Conservation (phyloP, 2,888 invertebrate species). For the Clepsis dumicolana region DNA sequence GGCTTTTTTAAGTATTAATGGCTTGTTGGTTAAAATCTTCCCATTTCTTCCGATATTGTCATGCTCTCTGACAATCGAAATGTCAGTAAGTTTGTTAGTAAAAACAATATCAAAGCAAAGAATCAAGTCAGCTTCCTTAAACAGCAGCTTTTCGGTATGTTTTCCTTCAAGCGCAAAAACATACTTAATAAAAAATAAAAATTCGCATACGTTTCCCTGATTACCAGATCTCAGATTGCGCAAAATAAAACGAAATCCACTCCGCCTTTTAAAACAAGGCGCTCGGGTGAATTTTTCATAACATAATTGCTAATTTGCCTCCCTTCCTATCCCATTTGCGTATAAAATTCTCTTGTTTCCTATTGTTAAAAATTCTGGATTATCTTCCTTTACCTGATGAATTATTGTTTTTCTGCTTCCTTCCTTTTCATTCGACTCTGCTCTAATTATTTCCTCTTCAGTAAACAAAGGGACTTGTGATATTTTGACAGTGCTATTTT, state of each 20-base stretch:
- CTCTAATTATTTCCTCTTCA: slow-evolving; percentile 81
- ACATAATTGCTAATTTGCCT: slow-evolving; percentile 82
- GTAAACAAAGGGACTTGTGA: slow-evolving; percentile 71
- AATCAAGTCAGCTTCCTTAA: no score
- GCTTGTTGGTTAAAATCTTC: no score
- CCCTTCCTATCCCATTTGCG: slow-evolving; percentile 58
- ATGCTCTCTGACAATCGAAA: no score
- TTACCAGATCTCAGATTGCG: slow-evolving; percentile 55
- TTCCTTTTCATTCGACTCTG: slow-evolving; percentile 67
- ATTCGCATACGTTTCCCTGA: slow-evolving; percentile 39
- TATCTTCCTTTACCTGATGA: slow-evolving; percentile 77
- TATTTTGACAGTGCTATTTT: slow-evolving; percentile 45
- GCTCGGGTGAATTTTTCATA: slow-evolving; percentile 72
- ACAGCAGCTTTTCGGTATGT: background rate
- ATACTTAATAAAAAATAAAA: slow-evolving; percentile 33
- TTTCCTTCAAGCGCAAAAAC: slow-evolving; percentile 28
- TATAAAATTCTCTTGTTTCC: slow-evolving; percentile 58
- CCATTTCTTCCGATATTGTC: no score
- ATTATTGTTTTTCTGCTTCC: slow-evolving; percentile 69
- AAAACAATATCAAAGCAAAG: no score
- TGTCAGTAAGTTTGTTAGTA: no score
- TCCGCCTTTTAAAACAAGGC: slow-evolving; percentile 68
- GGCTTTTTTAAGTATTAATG: no score
- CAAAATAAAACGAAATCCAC: slow-evolving; percentile 66
- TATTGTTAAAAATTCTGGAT: slow-evolving; percentile 74